A percentile compares a stretch with the other conserved stretches of the same genome.
Evolutionary conservation across 1,140 invertebrate genomes (phyloP).

Genomic region (Chrysoperla carnea): DNA sequence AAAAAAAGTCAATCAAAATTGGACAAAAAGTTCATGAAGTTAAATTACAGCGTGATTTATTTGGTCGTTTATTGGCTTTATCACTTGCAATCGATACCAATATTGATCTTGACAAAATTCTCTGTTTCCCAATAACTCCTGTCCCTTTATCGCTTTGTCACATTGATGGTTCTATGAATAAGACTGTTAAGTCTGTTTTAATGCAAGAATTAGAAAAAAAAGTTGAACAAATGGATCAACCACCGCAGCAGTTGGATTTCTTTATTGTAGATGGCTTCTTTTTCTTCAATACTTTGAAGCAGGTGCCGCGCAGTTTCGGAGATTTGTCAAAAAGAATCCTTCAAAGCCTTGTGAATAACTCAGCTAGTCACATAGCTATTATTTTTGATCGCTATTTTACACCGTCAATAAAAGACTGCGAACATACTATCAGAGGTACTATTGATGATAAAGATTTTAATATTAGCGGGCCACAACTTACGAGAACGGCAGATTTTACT

Average conservation of each 20-base stretch:
- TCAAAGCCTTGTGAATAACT: slow-evolving; percentile 5
- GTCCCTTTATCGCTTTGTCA: slow-evolving; percentile 13
- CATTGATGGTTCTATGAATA: slow-evolving; percentile 5
- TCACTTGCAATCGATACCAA: slow-evolving; percentile 10
- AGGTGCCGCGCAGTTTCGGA: slow-evolving; percentile 12
- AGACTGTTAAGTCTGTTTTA: slow-evolving; percentile 8
- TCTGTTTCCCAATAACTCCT: slow-evolving; percentile 10
- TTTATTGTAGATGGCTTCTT: slow-evolving; percentile 11
- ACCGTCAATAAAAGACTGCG: slow-evolving; percentile 3
- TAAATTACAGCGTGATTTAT: slow-evolving; percentile 15
- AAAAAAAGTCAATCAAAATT: slow-evolving; percentile 8
- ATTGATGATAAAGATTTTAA: too few species aligned
- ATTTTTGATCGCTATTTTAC: slow-evolving; percentile 6
- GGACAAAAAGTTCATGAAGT: slow-evolving; percentile 13
- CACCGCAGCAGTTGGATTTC: slow-evolving; percentile 5
- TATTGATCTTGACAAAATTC: slow-evolving; percentile 10
- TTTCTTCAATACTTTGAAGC: slow-evolving; percentile 10
- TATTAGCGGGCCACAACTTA: too few species aligned
- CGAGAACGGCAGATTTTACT: neutral
- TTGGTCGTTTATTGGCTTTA: slow-evolving; percentile 11
- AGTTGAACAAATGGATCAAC: neutral
- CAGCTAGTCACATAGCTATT: slow-evolving; percentile 7
- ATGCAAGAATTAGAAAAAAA: neutral
- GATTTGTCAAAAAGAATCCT: slow-evolving; percentile 12
- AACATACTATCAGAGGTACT: neutral